A percentile compares a stretch with the other conserved stretches of the same genome.
These are phyloP conservation scores for Lamprotornis superbus DNA, from an alignment of 2,113 vertebrate genomes.

Conservation along the genomic window DNA sequence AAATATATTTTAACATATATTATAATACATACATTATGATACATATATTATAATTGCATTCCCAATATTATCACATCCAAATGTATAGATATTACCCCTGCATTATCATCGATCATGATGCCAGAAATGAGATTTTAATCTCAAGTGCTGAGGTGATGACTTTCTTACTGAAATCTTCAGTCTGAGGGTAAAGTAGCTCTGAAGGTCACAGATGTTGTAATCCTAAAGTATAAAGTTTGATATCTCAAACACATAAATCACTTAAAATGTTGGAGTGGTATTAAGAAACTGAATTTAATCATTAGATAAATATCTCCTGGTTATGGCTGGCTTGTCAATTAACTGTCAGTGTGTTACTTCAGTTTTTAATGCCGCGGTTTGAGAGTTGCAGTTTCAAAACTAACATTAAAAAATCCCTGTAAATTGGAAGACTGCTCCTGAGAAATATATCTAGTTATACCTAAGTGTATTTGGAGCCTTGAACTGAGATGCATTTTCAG, in stretches of 20 bases:
- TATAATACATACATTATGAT: neutral
- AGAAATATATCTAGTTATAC: neutral
- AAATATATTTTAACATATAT: neutral
- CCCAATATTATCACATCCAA: neutral
- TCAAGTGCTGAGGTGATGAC: neutral
- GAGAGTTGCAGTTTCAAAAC: neutral
- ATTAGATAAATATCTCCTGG: neutral
- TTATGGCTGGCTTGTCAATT: neutral
- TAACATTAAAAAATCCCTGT: neutral
- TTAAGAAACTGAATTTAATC: neutral
- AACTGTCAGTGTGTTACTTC: neutral
- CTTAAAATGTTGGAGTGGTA: neutral
- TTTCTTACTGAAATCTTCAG: neutral
- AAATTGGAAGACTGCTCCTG: neutral
- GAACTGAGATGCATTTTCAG: neutral
- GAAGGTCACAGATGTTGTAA: neutral
- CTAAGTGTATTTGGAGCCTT: neutral
- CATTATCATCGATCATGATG: neutral
- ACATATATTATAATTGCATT: accelerated
- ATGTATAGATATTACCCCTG: neutral
- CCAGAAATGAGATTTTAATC: neutral
- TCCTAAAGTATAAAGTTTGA: neutral
- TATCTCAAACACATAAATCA: neutral
- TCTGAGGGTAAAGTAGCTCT: neutral
- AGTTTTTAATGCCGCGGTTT: neutral